Percentiles rank a stretch among this genome's conserved stretches.
Conservation (phyloP, 2,888 invertebrate genomes). For the Synanthedon vespiformis region DNA sequence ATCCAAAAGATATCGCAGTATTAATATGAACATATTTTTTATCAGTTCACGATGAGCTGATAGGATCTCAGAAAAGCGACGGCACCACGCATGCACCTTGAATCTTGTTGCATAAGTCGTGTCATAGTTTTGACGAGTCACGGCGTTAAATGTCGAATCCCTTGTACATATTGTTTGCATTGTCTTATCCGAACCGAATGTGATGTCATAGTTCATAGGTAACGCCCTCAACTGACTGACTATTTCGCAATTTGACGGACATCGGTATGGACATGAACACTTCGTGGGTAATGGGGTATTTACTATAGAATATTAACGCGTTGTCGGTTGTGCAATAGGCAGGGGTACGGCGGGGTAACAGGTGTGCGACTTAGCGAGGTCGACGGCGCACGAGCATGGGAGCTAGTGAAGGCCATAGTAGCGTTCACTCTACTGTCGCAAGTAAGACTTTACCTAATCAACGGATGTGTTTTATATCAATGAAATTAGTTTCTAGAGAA, state of each 20-base stretch:
- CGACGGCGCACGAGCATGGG: conserved; percentile 32
- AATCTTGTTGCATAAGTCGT: conserved; percentile 40
- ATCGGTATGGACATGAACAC: conserved; percentile 10
- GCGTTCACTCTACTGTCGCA: not conserved
- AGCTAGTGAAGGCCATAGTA: conserved; percentile 38
- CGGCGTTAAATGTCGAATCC: conserved; percentile 50
- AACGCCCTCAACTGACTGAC: conserved; percentile 31
- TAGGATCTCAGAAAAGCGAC: too few species aligned
- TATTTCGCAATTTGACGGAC: conserved; percentile 45
- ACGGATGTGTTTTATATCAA: too few species aligned
- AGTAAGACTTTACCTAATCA: not conserved
- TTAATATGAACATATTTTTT: too few species aligned
- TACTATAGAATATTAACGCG: conserved; percentile 31
- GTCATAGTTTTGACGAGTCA: conserved; percentile 48
- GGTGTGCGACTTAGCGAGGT: conserved; percentile 52
- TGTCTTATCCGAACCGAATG: conserved; percentile 37
- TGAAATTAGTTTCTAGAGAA: too few species aligned
- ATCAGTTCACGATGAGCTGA: too few species aligned
- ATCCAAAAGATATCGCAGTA: too few species aligned
- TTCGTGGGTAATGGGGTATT: conserved; percentile 14
- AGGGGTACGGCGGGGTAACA: conserved; percentile 33
- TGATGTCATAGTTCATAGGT: conserved; percentile 59
- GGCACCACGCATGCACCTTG: conserved; percentile 25
- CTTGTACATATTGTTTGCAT: conserved; percentile 48
- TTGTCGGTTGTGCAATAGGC: conserved; percentile 38